Evolutionary conservation across 2,888 invertebrate species (phyloP), one percentile per base, ranked within the genome.

Genomic region (Caenorhabditis zanzibari): DNA sequence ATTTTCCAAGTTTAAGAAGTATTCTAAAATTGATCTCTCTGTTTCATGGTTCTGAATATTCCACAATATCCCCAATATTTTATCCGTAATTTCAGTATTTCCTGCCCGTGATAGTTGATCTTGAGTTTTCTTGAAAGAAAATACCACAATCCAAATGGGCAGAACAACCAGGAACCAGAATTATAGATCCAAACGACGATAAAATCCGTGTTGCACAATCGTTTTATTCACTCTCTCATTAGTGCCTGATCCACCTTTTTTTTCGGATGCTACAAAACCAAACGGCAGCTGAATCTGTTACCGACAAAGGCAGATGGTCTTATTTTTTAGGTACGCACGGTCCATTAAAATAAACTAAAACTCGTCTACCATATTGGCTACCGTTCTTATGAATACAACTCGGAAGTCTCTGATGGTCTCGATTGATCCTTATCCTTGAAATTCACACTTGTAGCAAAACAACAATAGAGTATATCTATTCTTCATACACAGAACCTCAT

Each of bases 361-460:
- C 7, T 44, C n/a, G 4, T 44, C 44, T n/a, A 5, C 44, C 44
- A 32, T 4, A 7, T 32, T 32, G 32, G 7, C 32, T 32, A 32
- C 38, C 38, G 32, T 38, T 38, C 10, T 12, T 12, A 6, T 12
- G 38, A 12, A 12, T 28, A 12, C 28, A 26, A 32, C 49, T 52
- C 66, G 66, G 66, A 66, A 66, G 52, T 66, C 32, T 22, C 52
- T 7, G 19, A 66, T 49, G 16, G 14, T 12, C 22, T 68, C n/a
- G 38, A 68, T 54, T 54, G 54, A 54, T 54, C 10, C 68, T 68
- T 54, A 68, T 68, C 68, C 68, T 68, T 68, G 54, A 54, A 54
- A 54, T 38, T 68, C 24, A 35, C 68, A 49, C 68, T 68, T 35
- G 28, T 41, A 28, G 14, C 14, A 7, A 24, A 0, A 54, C 38